A percentile compares a stretch with the other conserved stretches of the same genome.
Evolutionary conservation across 2,113 vertebrate genomes (phyloP).

Genomic region (Cephalophus harveyi): DNA sequence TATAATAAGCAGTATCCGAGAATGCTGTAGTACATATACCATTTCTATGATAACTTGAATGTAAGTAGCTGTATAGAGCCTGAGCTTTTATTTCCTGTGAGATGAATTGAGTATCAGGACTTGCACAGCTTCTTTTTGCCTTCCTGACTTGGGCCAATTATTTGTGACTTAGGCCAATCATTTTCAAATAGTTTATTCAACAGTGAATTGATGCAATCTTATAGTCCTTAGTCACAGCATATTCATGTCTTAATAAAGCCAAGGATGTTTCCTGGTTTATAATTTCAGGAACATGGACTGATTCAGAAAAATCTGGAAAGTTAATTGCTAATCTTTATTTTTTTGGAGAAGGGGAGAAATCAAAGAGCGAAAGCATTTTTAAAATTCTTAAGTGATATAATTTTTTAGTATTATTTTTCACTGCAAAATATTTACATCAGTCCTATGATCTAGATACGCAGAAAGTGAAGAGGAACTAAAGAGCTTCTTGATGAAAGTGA

Average conservation of each 20-base stretch:
- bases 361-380: neutral
- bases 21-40: neutral
- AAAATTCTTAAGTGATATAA: neutral
- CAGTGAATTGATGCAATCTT: neutral
- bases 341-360: neutral
- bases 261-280: conserved; percentile 24
- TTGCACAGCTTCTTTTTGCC: neutral
- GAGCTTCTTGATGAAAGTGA: neutral
- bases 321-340: neutral
- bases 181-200: conserved; percentile 20
- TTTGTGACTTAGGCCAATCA: neutral
- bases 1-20: neutral
- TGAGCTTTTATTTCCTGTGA: neutral
- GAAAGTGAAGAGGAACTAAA: neutral
- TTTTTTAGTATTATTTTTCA: neutral
- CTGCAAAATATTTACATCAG: neutral
- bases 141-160: neutral
- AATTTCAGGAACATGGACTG: conserved; percentile 20
- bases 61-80: neutral
- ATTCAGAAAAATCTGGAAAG: conserved; percentile 31
- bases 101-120: neutral
- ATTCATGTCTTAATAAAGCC: conserved; percentile 24
- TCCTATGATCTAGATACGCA: neutral
- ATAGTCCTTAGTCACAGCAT: neutral
- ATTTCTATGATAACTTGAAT: neutral